Evolutionary conservation across 2,888 invertebrate species (phyloP).

Genomic region (Agrochola litura): DNA sequence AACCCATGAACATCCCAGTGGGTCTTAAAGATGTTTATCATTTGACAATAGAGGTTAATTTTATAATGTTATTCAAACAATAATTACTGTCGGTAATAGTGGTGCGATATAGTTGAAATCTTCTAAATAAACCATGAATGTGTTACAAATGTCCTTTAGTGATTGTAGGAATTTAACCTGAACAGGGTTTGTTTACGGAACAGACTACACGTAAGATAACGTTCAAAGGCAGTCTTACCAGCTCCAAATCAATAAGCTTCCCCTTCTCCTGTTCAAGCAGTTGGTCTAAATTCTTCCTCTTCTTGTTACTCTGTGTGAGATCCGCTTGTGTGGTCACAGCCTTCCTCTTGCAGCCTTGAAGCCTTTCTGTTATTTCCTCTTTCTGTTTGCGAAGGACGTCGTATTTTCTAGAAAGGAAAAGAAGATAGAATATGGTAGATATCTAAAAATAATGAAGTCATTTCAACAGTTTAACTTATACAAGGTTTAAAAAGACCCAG

Average conservation of each 20-base stretch:
- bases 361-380: constrained; percentile 91
- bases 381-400: constrained; percentile 90
- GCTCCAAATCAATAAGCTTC: constrained; percentile 91
- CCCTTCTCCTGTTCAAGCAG: constrained; percentile 92
- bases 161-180: too few species aligned
- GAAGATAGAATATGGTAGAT: background rate
- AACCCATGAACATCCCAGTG: too few species aligned
- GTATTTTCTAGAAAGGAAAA: constrained; percentile 86
- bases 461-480: background rate
- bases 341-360: constrained; percentile 92
- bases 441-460: background rate
- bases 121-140: background rate
- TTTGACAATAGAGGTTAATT: too few species aligned
- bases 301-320: constrained; percentile 92
- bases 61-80: background rate
- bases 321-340: constrained; percentile 92
- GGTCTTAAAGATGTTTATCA: too few species aligned
- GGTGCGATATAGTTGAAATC: background rate
- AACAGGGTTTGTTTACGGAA: background rate
- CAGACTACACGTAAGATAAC: background rate
- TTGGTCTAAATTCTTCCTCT: constrained; percentile 93
- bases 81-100: background rate
- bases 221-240: constrained; percentile 73
- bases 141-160: background rate
- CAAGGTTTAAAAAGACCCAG: too few species aligned